phyloP scores from a whole-genome alignment of 2,888 invertebrate genomes.

The Athripsodes cinereus region DNA sequence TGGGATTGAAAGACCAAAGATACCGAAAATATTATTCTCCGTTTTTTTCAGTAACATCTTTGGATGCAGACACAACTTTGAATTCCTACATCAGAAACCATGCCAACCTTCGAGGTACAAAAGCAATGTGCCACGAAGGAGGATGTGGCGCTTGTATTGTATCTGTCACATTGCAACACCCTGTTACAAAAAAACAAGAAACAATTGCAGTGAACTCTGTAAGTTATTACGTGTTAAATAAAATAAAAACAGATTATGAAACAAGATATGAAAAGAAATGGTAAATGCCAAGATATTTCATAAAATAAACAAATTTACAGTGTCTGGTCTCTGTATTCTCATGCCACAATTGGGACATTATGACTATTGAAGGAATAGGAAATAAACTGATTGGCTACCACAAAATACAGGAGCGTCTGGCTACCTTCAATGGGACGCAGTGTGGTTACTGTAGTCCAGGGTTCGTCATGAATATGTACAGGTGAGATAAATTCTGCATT shows the following conservation, averaged over 20 bases:
- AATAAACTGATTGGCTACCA: conserved; percentile 60
- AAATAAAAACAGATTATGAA: no score
- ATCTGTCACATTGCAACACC: conserved; percentile 40
- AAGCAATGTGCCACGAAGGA: conserved; percentile 66
- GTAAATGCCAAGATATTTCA: not conserved
- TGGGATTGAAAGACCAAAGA: no score
- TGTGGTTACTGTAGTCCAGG: conserved; percentile 74
- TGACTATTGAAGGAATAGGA: conserved; percentile 68
- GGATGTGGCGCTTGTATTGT: conserved; percentile 67
- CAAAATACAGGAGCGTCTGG: conserved; percentile 57
- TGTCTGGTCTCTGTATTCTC: conserved; percentile 58
- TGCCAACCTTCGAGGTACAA: conserved; percentile 59
- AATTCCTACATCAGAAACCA: conserved; percentile 58
- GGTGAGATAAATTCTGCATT: conserved; percentile 36
- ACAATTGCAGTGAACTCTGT: conserved; percentile 57
- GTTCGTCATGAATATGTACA: conserved; percentile 71
- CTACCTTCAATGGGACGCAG: conserved; percentile 63
- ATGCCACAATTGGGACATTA: conserved; percentile 62
- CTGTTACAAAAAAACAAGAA: conserved; percentile 40
- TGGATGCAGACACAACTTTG: conserved; percentile 51
- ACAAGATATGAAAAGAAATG: not conserved
- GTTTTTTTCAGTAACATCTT: conserved; percentile 25
- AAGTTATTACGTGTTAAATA: conserved; percentile 30
- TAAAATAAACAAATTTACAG: conserved; percentile 33
- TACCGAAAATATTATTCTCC: no score